Conservation (phyloP, 2,113 vertebrate genomes). For the Chionodraco myersi region DNA sequence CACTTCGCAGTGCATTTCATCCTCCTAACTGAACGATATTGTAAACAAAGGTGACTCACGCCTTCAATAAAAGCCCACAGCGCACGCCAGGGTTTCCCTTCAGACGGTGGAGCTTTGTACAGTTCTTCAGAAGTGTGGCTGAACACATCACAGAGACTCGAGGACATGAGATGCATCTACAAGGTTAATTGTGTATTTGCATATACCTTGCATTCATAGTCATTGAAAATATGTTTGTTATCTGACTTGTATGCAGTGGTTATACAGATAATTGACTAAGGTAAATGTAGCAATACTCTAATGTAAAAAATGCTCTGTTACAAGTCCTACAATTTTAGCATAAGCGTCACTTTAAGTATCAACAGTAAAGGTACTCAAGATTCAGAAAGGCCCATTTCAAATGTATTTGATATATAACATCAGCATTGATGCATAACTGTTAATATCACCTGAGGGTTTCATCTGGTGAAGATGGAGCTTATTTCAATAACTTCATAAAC, state of each 20-base stretch:
- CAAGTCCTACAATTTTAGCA: background rate
- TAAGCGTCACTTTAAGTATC: background rate
- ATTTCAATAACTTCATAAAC: background rate
- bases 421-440: background rate
- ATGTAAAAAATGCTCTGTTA: background rate
- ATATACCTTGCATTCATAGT: background rate
- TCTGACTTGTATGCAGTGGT: background rate
- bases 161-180: background rate
- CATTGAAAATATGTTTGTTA: background rate
- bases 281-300: background rate
- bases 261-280: background rate
- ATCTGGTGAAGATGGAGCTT: background rate
- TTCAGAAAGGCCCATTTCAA: background rate
- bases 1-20: background rate
- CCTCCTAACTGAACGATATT: background rate
- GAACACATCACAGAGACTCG: background rate
- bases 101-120: background rate
- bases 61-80: conserved; percentile 17
- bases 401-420: background rate
- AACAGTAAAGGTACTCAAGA: background rate
- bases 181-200: background rate
- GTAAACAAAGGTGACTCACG: conserved; percentile 49
- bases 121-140: background rate
- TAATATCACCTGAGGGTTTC: background rate
- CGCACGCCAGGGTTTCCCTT: background rate